These are phyloP conservation scores for Lymantria monacha DNA, from an alignment of 2,888 invertebrate species.

Conservation along the genomic window DNA sequence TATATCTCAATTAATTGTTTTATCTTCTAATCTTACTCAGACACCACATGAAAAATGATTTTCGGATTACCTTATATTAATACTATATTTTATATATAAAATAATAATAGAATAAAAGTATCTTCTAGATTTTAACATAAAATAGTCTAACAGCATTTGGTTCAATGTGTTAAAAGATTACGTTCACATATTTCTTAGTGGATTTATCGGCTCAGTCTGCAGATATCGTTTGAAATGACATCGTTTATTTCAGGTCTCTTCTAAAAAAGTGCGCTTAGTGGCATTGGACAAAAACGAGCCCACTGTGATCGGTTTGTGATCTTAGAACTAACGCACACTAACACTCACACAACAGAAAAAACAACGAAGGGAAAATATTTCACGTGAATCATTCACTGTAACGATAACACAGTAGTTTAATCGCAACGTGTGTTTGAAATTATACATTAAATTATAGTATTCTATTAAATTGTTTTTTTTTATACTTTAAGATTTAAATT, in stretches of 20 bases:
- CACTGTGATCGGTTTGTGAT: conserved; percentile 26
- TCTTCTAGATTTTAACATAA: no score
- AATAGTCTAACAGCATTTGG: no score
- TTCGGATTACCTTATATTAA: no score
- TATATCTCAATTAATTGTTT: no score
- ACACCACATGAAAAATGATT: no score
- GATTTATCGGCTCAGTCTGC: conserved; percentile 14
- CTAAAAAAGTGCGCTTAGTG: conserved; percentile 21
- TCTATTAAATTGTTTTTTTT: neutral
- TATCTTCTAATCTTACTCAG: no score
- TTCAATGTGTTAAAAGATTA: no score
- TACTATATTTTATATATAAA: no score
- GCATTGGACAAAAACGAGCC: conserved; percentile 22
- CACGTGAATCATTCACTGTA: conserved; percentile 36
- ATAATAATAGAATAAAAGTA: no score
- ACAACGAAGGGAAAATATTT: conserved; percentile 63
- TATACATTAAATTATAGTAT: neutral
- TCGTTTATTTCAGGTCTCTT: conserved; percentile 34
- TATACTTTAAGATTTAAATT: no score
- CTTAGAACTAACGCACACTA: conserved; percentile 32
- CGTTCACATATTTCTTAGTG: conserved; percentile 1
- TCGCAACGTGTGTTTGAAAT: conserved; percentile 1
- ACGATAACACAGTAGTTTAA: conserved; percentile 21
- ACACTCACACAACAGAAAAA: conserved; percentile 45
- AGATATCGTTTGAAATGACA: conserved; percentile 24